Base-by-base conservation (phyloP, 2,888 invertebrate genomes). In the Hoplodrina blanda region DNA sequence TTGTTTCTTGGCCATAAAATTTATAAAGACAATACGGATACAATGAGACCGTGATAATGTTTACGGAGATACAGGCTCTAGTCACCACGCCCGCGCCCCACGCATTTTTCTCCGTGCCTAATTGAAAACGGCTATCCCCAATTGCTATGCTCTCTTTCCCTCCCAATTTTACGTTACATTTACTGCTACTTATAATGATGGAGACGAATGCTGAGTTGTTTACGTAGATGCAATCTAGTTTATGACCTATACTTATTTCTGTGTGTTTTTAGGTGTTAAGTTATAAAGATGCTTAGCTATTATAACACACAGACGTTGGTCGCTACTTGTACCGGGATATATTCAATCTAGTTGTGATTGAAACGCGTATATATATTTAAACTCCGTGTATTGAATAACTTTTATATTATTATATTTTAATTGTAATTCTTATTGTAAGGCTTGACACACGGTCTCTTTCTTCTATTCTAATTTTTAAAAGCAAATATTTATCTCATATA, bases 61-160 rank as follows among this genome's bases (percentile, higher is more conserved):
- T 88, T 83, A 84, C 86, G 82, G 86, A 82, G 84, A 86, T 91
- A 91, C 88, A 91, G 85, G 91, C 91, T 91, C 92, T 87, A 91
- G 84, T 92, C 91, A 88, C 56, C 74, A 88, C 91, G 88, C 87
- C 56, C 74, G 88, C 91, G 88, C 87, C 88, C 89, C 82, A 80
- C 81, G 82, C 84, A 64, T 70, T 85, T 85, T 88, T 85, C 85
- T 81, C 82, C 81, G 82, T 67, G 80, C 87, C 85, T 90, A 91
- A 92, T 91, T 91, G 87, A 85, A 87, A 86, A 82, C 20, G 62
- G 57, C 83, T 85, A 76, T 76, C 72, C 79, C 81, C 80, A 72
- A 86, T 83, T 80, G 79, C 68, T 73, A 71, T 81, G 87, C 82
- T 87, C 88, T 86, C 87, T 85, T 91, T 90, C 82, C 57, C 77